Percentiles rank a stretch among this genome's conserved stretches.
Conservation (phyloP, 2,888 invertebrate genomes). For the Thysanoteuthis rhombus region DNA sequence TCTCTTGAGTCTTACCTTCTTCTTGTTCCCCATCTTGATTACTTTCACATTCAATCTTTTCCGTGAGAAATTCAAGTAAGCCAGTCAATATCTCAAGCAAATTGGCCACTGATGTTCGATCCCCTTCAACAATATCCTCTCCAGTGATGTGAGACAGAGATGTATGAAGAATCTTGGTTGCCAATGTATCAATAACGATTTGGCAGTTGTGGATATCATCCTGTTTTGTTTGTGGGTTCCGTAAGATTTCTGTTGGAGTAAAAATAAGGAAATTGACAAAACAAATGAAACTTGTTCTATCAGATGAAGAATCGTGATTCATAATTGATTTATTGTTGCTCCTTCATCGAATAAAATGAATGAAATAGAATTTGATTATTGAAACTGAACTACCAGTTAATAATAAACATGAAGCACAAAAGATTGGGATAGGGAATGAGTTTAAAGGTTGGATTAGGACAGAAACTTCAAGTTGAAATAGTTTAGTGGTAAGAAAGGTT, state of each 20-base stretch:
- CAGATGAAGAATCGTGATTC: too few species aligned
- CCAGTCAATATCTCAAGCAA: slow-evolving; percentile 65
- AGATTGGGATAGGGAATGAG: too few species aligned
- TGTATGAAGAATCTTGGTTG: slow-evolving; percentile 63
- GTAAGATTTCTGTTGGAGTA: slow-evolving; percentile 49
- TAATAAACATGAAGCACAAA: too few species aligned
- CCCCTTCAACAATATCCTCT: slow-evolving; percentile 57
- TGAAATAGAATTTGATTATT: too few species aligned
- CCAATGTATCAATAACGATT: slow-evolving; percentile 63
- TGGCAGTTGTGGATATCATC: slow-evolving; percentile 67
- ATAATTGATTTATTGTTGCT: too few species aligned
- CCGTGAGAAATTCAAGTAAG: slow-evolving; percentile 64
- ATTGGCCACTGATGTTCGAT: slow-evolving; percentile 57
- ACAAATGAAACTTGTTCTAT: too few species aligned
- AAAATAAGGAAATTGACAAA: neutral
- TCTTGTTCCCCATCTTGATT: neutral
- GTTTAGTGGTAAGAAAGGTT: too few species aligned
- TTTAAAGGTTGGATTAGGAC: too few species aligned
- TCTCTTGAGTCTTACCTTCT: neutral
- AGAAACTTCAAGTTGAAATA: too few species aligned
- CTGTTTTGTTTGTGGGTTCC: slow-evolving; percentile 52
- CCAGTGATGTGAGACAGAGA: slow-evolving; percentile 66
- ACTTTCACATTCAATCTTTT: slow-evolving; percentile 61
- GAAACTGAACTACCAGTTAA: too few species aligned
- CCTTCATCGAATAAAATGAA: too few species aligned